These are phyloP conservation scores for Lethocerus indicus DNA, from an alignment of 1,140 invertebrate genomes.

Conservation along the genomic window DNA sequence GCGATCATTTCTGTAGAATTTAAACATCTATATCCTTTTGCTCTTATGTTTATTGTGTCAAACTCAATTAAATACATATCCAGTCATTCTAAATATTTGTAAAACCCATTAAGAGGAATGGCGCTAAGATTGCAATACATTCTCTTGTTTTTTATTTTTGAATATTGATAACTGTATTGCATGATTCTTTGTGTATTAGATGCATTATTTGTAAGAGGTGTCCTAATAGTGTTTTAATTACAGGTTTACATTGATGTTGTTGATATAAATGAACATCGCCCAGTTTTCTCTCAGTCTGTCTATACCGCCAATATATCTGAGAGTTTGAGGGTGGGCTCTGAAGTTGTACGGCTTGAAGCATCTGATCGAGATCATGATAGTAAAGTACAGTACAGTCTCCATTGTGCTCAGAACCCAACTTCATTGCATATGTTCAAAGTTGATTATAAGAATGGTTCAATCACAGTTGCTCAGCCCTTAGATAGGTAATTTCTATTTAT, in stretches of 20 bases:
- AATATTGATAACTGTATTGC: too few species aligned
- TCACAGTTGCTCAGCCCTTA: conserved; percentile 47
- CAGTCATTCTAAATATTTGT: too few species aligned
- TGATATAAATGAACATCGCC: conserved; percentile 69
- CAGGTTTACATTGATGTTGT: conserved; percentile 54
- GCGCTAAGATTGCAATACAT: too few species aligned
- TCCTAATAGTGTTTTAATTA: conserved; percentile 17
- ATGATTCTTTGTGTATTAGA: too few species aligned
- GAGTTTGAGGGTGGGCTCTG: conserved; percentile 39
- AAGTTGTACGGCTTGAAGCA: conserved; percentile 44
- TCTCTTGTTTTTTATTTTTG: too few species aligned
- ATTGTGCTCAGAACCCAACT: conserved; percentile 52
- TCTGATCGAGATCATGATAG: conserved; percentile 52
- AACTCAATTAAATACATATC: too few species aligned
- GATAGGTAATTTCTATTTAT: conserved; percentile 47
- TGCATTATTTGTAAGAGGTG: too few species aligned
- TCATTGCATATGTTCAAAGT: conserved; percentile 62
- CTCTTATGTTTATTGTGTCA: too few species aligned
- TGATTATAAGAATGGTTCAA: conserved; percentile 55
- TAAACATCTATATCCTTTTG: too few species aligned
- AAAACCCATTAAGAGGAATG: too few species aligned
- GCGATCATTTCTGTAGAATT: not conserved
- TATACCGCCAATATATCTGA: conserved; percentile 66
- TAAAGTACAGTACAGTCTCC: conserved; percentile 56
- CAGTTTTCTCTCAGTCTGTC: conserved; percentile 45